Evolutionary conservation across 2,797 vertebrate genomes (phyloP).

Genomic region (Rhinogobio ventralis): DNA sequence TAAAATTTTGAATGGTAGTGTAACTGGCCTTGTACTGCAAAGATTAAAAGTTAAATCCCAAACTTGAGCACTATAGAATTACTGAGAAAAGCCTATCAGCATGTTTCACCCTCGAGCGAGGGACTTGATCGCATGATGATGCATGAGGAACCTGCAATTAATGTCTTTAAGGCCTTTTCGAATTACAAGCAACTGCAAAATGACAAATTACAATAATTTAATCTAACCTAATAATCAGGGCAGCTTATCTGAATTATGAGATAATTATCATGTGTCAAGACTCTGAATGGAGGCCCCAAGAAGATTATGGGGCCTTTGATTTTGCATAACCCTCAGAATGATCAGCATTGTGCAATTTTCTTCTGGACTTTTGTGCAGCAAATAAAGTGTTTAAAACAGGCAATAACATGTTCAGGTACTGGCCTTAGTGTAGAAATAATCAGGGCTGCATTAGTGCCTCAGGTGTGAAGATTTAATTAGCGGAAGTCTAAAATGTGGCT

Average conservation of each 20-base stretch:
- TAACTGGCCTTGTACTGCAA: neutral
- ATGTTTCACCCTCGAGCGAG: neutral
- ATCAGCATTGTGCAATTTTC: neutral
- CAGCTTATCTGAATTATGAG: conserved; percentile 62
- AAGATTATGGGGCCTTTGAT: conserved; percentile 67
- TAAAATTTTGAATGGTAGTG: neutral
- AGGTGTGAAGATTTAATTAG: conserved; percentile 7
- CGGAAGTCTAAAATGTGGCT: neutral
- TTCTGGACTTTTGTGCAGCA: neutral
- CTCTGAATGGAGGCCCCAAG: conserved; percentile 70
- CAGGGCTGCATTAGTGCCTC: neutral
- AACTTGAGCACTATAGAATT: neutral
- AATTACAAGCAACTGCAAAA: conserved; percentile 7
- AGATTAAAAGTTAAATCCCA: neutral
- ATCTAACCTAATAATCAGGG: conserved; percentile 5
- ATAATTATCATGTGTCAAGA: conserved; percentile 70
- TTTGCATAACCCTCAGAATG: conserved; percentile 4
- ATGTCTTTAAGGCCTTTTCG: neutral
- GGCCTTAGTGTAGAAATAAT: conserved; percentile 1
- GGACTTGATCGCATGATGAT: neutral
- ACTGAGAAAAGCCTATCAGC: neutral
- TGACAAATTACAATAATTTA: conserved; percentile 23
- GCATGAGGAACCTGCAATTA: neutral
- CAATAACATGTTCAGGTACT: neutral
- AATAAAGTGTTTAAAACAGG: conserved; percentile 1